A percentile compares a stretch with the other conserved stretches of the same genome.
These are phyloP conservation scores for Suillia variegata DNA, from an alignment of 2,888 invertebrate genomes.

Conservation along the genomic window DNA sequence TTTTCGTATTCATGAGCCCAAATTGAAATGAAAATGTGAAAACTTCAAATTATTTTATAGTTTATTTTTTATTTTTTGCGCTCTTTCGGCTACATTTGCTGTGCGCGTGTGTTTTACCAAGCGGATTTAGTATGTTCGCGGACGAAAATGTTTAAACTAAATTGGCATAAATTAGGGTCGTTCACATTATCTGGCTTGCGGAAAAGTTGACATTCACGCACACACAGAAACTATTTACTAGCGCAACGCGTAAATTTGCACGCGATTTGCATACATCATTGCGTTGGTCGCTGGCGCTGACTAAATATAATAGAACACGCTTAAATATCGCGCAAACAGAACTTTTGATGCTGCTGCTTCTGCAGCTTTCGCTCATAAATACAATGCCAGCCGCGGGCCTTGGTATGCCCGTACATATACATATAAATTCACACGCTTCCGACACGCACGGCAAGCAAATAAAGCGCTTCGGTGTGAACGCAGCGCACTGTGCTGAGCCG, in stretches of 20 bases:
- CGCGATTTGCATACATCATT: too few species aligned
- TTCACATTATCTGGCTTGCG: not conserved
- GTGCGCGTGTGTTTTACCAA: not conserved
- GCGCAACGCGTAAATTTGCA: too few species aligned
- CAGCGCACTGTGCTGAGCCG: not conserved
- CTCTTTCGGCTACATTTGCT: not conserved
- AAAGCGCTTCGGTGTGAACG: not conserved
- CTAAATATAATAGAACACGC: not conserved
- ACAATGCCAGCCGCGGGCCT: not conserved
- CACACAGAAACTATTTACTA: not conserved
- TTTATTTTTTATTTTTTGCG: too few species aligned
- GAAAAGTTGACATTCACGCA: not conserved
- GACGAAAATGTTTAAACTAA: not conserved
- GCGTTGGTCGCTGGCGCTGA: too few species aligned
- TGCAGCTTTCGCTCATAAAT: conserved; percentile 6
- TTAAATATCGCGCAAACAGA: not conserved
- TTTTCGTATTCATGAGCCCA: conserved; percentile 23
- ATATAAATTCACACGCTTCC: conserved; percentile 23
- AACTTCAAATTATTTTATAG: too few species aligned
- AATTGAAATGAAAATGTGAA: conserved; percentile 26
- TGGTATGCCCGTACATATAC: too few species aligned
- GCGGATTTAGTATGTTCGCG: not conserved
- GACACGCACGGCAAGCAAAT: conserved; percentile 9
- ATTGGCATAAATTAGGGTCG: not conserved
- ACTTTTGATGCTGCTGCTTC: not conserved